phyloP scores from a whole-genome alignment of 1,140 invertebrate species.

The Scylla paramamosain region DNA sequence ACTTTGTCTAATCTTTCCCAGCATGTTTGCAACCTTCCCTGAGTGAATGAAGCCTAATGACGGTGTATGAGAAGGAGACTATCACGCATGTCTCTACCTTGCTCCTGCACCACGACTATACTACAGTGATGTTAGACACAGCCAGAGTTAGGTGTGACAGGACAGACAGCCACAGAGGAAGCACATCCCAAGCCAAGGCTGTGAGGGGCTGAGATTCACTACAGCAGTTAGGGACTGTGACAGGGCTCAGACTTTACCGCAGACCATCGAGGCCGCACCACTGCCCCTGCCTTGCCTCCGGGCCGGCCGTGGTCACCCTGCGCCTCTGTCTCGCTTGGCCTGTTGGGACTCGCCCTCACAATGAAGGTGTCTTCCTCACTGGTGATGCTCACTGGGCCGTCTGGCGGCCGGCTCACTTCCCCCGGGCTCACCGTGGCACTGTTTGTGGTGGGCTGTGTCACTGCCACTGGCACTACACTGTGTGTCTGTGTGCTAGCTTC shows the following conservation, averaged over 20 bases:
- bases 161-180: not conserved
- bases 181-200: slow-evolving; percentile 34
- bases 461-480: not conserved
- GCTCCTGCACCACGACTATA: not conserved
- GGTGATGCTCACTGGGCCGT: not conserved
- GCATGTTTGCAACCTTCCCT: too few species aligned
- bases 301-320: not conserved
- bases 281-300: not conserved
- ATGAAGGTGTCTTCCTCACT: slow-evolving; percentile 4
- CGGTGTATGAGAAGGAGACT: too few species aligned
- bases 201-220: slow-evolving; percentile 1
- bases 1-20: too few species aligned
- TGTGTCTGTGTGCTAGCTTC: not conserved
- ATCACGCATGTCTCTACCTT: not conserved
- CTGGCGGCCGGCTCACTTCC: not conserved
- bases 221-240: not conserved
- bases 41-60: too few species aligned
- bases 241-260: slow-evolving; percentile 47
- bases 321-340: not conserved
- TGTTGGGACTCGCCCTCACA: slow-evolving; percentile 30
- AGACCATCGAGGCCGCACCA: slow-evolving; percentile 10
- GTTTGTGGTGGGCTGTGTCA: not conserved
- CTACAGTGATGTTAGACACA: not conserved
- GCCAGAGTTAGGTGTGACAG: not conserved
- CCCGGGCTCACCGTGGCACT: not conserved